Percentiles rank a stretch among this genome's conserved stretches.
These are phyloP conservation scores for Acipenser ruthenus DNA, from an alignment of 2,797 vertebrate genomes.

Conservation along the genomic window DNA sequence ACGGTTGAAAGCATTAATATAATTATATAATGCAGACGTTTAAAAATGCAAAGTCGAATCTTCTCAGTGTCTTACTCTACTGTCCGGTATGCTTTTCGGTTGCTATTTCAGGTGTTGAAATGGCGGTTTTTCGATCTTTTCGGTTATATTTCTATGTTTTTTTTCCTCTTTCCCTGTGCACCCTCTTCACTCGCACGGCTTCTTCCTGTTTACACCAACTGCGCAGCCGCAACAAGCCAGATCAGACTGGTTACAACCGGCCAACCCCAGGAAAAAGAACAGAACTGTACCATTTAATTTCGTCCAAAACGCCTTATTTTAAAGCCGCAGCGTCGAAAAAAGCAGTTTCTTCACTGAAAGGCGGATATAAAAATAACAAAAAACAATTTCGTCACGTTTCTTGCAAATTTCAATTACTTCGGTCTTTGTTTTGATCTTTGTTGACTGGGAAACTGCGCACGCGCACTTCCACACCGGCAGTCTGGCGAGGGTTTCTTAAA, in stretches of 20 bases:
- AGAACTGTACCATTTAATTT: neutral
- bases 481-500: constrained; percentile 6
- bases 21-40: too few species aligned
- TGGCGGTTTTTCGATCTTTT: neutral
- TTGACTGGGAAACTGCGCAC: neutral
- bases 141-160: constrained; percentile 27
- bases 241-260: constrained; percentile 70
- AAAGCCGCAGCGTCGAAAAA: neutral
- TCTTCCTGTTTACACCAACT: constrained; percentile 77
- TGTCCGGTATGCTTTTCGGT: neutral
- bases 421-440: neutral
- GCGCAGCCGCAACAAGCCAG: constrained; percentile 80
- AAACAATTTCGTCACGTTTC: neutral
- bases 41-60: too few species aligned
- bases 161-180: constrained; percentile 17
- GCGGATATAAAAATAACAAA: neutral
- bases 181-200: constrained; percentile 12
- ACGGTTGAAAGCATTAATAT: too few species aligned
- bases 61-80: too few species aligned
- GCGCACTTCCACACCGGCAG: neutral
- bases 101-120: neutral
- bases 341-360: neutral
- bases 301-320: constrained; percentile 5
- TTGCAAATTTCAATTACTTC: neutral
- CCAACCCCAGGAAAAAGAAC: neutral